These are phyloP conservation scores for Alcedo atthis DNA, from an alignment of 2,797 vertebrate species.

Conservation along the genomic window DNA sequence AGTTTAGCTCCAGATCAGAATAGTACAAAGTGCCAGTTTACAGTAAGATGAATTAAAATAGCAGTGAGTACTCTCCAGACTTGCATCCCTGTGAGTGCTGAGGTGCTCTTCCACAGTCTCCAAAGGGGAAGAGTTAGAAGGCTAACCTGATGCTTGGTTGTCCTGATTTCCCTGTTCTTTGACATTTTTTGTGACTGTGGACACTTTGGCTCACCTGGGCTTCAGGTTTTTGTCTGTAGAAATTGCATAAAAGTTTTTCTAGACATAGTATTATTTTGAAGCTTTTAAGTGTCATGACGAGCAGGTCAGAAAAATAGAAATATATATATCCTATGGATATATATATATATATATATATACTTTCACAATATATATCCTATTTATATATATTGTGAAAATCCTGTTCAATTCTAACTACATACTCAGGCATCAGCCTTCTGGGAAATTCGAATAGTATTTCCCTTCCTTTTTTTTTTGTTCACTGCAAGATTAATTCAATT, in stretches of 20 bases:
- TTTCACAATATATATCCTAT: too few species aligned
- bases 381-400: neutral
- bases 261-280: neutral
- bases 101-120: neutral
- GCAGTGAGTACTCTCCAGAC: neutral
- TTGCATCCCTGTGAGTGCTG: neutral
- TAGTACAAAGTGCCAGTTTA: neutral
- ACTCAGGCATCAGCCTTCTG: neutral
- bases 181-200: neutral
- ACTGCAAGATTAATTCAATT: neutral
- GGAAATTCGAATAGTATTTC: neutral
- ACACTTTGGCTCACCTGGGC: neutral
- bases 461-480: neutral
- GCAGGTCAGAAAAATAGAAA: neutral
- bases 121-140: neutral
- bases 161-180: neutral
- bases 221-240: neutral
- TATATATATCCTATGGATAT: too few species aligned
- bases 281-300: accelerated
- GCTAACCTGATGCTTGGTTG: neutral
- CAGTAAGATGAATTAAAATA: neutral
- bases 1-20: neutral
- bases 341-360: too few species aligned
- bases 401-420: accelerated
- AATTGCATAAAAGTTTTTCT: neutral